phyloP scores from a whole-genome alignment of 2,797 vertebrate genomes.

The Lacerta agilis region DNA sequence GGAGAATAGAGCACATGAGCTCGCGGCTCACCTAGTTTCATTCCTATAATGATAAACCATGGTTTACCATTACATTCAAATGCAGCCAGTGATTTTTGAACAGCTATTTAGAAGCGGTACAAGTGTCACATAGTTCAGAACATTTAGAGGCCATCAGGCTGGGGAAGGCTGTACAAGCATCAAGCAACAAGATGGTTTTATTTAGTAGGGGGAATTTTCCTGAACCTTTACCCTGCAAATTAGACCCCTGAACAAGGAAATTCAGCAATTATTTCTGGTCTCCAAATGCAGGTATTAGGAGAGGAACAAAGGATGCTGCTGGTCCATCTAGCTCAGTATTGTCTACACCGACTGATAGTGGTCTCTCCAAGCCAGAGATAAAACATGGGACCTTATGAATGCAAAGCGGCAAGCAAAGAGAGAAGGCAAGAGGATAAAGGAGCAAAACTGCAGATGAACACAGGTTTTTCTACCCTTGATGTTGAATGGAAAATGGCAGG shows the following conservation, averaged over 20 bases:
- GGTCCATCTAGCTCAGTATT: no score
- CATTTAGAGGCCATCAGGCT: no score
- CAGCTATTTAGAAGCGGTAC: background rate
- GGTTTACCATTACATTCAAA: background rate
- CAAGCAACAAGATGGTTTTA: no score
- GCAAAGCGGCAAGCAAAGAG: no score
- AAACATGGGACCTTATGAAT: no score
- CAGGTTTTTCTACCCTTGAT: background rate
- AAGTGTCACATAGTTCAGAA: no score
- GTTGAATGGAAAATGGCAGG: background rate
- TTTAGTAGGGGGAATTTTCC: no score
- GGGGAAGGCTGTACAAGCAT: no score
- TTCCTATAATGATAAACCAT: background rate
- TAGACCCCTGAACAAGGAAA: background rate
- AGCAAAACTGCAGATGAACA: background rate
- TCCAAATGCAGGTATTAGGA: background rate
- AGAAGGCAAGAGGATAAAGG: conserved; percentile 3
- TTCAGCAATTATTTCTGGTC: background rate
- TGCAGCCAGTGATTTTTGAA: background rate
- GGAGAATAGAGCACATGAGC: background rate
- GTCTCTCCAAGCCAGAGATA: no score
- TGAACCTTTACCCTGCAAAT: background rate
- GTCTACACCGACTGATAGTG: no score
- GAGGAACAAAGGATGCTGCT: background rate
- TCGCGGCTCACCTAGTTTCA: background rate